Base-by-base conservation (phyloP, 2,888 invertebrate species). In the Cephus rjabovi region DNA sequence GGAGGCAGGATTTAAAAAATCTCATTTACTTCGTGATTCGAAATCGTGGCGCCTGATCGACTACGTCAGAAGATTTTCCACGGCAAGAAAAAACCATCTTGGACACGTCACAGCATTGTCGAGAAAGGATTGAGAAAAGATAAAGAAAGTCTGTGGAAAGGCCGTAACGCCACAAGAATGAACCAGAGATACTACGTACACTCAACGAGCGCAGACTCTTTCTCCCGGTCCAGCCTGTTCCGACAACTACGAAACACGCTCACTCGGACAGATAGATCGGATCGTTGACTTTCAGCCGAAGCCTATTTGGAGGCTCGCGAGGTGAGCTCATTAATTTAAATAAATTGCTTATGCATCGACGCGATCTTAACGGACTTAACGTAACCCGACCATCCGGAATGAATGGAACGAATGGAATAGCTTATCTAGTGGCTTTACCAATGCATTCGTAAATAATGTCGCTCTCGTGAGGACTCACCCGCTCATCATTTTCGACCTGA, bases 311-410 rank as follows among this genome's bases (percentile, higher is more conserved):
- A 74, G 77, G 76, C 77, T 78, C 80, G 77, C 80, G 82, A 81
- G 83, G 82, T 83, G 83, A 87, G 86, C 87, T 87, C 87, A 87
- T 87, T 87, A 87, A 87, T 87, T 87, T 87, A 86, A 86, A 87
- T 87, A 87, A 87, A 87, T 87, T 86, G 87, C 70, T 85, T 85
- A 87, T 87, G 86, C 86, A 85, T 87, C 84, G 78, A 82, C 83
- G 84, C 84, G 84, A 86, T 87, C 87, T 84, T 82, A 82, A 76
- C 75, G 79, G 82, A 77, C 79, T 82, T 83, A 83, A 82, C 83
- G 84, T 76, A 79, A 81, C 80, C 82, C 79, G 86, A 86, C 80
- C 85, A 87, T 85, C 86, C 86, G 81, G 84, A 84, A 40, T 40
- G 40, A 40, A 40, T 40, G 40, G 40, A 40, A 6, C 40, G 40